Conservation (phyloP, 1,140 invertebrate genomes). For the Nasonia giraulti region DNA sequence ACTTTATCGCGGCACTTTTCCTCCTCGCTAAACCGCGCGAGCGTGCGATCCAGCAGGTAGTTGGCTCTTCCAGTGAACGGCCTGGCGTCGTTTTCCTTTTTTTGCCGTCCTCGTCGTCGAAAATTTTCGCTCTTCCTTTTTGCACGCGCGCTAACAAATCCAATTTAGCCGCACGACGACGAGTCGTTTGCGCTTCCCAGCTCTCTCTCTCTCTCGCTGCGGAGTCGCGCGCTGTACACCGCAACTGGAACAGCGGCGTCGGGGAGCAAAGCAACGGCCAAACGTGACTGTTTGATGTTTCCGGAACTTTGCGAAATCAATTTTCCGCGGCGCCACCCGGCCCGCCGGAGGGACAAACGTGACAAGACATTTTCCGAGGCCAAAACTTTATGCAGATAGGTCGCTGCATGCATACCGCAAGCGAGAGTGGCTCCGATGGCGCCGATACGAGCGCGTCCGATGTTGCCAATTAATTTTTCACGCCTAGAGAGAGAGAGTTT, state of each 20-base stretch:
- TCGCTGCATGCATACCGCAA: background rate
- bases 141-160: constrained; percentile 13
- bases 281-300: constrained; percentile 36
- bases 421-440: background rate
- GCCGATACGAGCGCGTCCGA: constrained; percentile 1
- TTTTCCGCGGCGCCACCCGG: background rate
- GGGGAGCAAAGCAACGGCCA: background rate
- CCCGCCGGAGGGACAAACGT: background rate
- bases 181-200: background rate
- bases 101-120: background rate
- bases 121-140: constrained; percentile 14
- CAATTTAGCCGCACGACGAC: background rate
- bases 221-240: background rate
- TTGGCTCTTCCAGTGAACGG: constrained; percentile 37
- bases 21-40: constrained; percentile 12
- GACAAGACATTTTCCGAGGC: constrained; percentile 32
- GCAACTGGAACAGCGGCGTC: background rate
- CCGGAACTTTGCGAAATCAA: constrained; percentile 43
- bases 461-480: constrained; percentile 50
- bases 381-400: constrained; percentile 32
- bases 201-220: no score
- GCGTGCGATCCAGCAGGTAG: constrained; percentile 42
- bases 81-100: background rate
- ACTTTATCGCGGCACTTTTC: constrained; percentile 41
- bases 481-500: constrained; percentile 1